Evolutionary conservation across 2,113 vertebrate genomes (phyloP).

Genomic region (Tiliqua scincoides): DNA sequence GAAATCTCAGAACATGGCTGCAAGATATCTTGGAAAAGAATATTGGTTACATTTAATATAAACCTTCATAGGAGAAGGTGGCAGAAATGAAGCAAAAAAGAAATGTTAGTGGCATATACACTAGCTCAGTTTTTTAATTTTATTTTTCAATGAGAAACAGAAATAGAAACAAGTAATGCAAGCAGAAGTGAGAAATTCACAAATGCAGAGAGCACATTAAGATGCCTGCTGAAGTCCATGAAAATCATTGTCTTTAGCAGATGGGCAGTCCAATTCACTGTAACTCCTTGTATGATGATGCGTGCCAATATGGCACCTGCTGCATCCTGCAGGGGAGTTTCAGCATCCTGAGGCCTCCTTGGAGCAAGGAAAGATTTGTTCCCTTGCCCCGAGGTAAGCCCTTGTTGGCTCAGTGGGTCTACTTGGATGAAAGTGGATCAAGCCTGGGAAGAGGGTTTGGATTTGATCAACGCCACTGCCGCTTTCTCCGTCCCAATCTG

Average conservation of each 20-base stretch:
- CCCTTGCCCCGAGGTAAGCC: no score
- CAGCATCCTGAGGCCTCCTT: no score
- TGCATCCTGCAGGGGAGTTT: no score
- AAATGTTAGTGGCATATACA: slow-evolving; percentile 12
- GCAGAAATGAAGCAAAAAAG: not conserved
- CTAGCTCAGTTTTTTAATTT: slow-evolving; percentile 38
- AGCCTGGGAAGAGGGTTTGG: no score
- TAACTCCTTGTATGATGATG: no score
- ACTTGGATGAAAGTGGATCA: no score
- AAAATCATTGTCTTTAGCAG: slow-evolving; percentile 20
- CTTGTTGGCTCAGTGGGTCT: no score
- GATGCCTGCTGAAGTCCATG: not conserved
- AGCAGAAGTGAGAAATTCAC: not conserved
- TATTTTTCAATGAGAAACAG: slow-evolving; percentile 53
- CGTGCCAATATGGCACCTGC: no score
- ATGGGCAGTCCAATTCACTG: not conserved
- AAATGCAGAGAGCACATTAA: not conserved
- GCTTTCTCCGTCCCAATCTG: no score
- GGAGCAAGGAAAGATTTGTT: no score
- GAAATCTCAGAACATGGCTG: fast-evolving
- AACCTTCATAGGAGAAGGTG: fast-evolving
- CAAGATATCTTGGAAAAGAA: not conserved
- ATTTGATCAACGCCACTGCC: no score
- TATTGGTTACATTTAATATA: not conserved
- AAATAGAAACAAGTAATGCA: not conserved